Base-by-base conservation (phyloP, 2,113 vertebrate species). In the Malurus cyaneus region DNA sequence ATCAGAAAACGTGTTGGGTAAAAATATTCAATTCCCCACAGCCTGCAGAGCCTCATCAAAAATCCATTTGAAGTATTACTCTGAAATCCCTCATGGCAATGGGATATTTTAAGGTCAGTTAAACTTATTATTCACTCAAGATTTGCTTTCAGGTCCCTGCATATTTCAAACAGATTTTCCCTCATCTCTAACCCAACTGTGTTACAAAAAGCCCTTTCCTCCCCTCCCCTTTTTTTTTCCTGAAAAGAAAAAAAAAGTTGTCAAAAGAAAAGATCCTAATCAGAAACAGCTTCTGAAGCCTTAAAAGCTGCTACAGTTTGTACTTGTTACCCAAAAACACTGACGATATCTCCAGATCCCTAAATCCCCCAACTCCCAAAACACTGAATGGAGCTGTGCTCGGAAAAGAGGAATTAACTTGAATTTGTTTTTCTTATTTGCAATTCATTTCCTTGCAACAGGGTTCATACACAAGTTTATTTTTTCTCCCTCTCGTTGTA, bases 201-300 rank as follows among this genome's bases (percentile, higher is more conserved):
- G 91, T 85, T 96, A 92, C 93, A 84, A 90, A 96, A 86, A 85
- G n/a, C 47, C 67, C 20, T 80, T 84, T 60, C 60, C 93, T 50
- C 50, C 39, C 29, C 36, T 49, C 17, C 6, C 7, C 6, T 2
- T 57, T 86, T 72, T 50, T 44, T 42, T n/a, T 10, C 11, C 59
- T 54, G 26, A 77, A 88, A 78, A 62, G 14, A n/a, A 62, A 76
- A 88, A 94, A 92, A 92, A 91, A 91, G 80, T 91, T 95, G 94
- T 97, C 92, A 94, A 88, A 95, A 92, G 93, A 82, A 86, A 96
- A 95, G 92, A 86, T 96, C 81, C 93, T 97, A 95, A 97, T 97
- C 95, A 97, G 95, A 97, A 97, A 57, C 96, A 97, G 96, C 93
- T 96, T 80, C 92, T 18, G 49, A 64, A 89, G 86, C 41, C 85